Base-by-base conservation (phyloP, 2,797 vertebrate genomes). In the Acipenser oxyrinchus region DNA sequence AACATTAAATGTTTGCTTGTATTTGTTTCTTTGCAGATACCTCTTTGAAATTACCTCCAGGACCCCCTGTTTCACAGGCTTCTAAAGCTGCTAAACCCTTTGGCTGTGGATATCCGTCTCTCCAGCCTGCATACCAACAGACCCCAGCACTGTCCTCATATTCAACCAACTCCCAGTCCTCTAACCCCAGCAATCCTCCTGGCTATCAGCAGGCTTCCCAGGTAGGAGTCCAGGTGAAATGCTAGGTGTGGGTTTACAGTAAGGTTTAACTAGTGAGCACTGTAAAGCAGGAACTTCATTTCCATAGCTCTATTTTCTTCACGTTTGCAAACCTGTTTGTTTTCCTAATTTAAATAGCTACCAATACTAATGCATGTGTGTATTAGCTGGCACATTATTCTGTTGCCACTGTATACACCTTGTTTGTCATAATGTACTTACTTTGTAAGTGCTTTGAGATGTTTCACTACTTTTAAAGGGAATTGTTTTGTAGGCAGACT, bases 111-210 rank as follows among this genome's bases (percentile, higher is more conserved):
- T 98, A 98, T 77, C 91, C 91, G 23, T 63, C 77, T 69, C 86
- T 94, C 77, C 95, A 93, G 70, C 89, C 93, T 6, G 88, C 82
- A 63, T 95, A 97, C 76, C 90, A 84, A 75, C 95, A 93, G 75
- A 80, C 71, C 2, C 74, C 79, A 0, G 68, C 87, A 10, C 37
- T 5, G 5, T 37, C 3, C 37, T 37, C 37, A 0, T 5, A 37
- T 37, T 5, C 37, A 37, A 37, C 37, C 37, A 37, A 37, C 37
- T 53, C 76, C 37, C 84, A 83, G 18, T 68, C 86, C 50, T 72
- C 67, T 60, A 79, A 74, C 71, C 76, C 82, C 4, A 73, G 60
- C 7, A 85, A 86, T 63, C 77, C 88, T 63, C 77, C 88, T 73
- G 81, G 79, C 48, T 85, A 86, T 79, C 82, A 85, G 61, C 86